Evolutionary conservation across 2,113 vertebrate species (phyloP).

Genomic region (Orientallactaga bullata): DNA sequence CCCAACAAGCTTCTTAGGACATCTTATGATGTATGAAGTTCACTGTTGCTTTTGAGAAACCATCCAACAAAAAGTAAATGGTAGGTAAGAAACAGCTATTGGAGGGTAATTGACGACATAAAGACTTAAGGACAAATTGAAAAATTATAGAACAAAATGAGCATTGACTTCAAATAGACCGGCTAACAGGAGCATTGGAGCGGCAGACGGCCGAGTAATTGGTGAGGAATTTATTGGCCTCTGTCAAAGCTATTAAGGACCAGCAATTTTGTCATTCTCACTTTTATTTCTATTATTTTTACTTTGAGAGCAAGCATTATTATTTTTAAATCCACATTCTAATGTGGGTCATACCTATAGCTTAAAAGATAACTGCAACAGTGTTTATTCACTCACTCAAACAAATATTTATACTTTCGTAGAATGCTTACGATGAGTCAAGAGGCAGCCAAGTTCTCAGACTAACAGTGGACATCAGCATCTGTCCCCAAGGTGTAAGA

Average conservation of each 20-base stretch:
- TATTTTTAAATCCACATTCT: slow-evolving; percentile 36
- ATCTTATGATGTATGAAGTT: slow-evolving; percentile 17
- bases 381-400: slow-evolving; percentile 35
- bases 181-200: slow-evolving; percentile 66
- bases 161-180: slow-evolving; percentile 71
- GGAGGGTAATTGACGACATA: slow-evolving; percentile 66
- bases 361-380: not conserved
- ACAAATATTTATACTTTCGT: slow-evolving; percentile 28
- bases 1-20: slow-evolving; percentile 7
- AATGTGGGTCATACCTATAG: slow-evolving; percentile 32
- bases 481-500: not conserved
- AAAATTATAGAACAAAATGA: slow-evolving; percentile 76
- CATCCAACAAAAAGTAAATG: slow-evolving; percentile 68
- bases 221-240: slow-evolving; percentile 71
- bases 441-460: not conserved
- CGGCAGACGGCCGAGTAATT: slow-evolving; percentile 66
- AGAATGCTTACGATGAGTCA: not conserved
- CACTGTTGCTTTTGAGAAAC: slow-evolving; percentile 65
- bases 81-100: slow-evolving; percentile 69
- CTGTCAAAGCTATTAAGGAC: slow-evolving; percentile 67
- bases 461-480: not conserved
- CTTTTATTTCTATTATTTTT: slow-evolving; percentile 67
- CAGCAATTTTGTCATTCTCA: slow-evolving; percentile 47
- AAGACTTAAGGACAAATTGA: slow-evolving; percentile 77
- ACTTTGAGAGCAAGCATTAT: slow-evolving; percentile 46